phyloP scores from a whole-genome alignment of 2,113 vertebrate species.

The Thymallus thymallus region DNA sequence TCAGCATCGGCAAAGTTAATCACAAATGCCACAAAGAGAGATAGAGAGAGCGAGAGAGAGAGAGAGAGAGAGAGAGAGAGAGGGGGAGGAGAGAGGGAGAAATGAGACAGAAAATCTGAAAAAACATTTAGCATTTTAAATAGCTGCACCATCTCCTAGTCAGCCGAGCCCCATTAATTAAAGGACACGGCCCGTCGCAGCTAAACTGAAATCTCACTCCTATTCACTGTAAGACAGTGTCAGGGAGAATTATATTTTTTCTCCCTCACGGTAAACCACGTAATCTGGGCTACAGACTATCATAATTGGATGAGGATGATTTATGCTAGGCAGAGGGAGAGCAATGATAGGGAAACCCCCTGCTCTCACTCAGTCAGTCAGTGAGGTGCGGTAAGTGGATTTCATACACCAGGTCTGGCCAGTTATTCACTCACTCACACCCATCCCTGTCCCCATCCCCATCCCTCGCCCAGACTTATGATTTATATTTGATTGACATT shows the following conservation, averaged over 20 bases:
- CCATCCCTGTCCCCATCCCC: not conserved
- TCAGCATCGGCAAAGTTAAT: constrained; percentile 39
- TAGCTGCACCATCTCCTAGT: constrained; percentile 40
- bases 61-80: not conserved
- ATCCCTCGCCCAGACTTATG: constrained; percentile 20
- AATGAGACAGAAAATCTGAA: not conserved
- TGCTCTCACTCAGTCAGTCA: not conserved
- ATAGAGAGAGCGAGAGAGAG: not conserved
- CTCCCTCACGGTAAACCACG: constrained; percentile 41
- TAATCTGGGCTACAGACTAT: constrained; percentile 62
- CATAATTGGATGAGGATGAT: constrained; percentile 69
- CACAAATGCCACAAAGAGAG: constrained; percentile 26
- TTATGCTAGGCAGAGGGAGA: constrained; percentile 58
- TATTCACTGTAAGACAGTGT: constrained; percentile 47
- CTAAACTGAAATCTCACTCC: constrained; percentile 57
- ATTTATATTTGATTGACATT: constrained; percentile 48
- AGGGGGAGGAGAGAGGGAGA: constrained; percentile 39
- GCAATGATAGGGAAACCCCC: constrained; percentile 34
- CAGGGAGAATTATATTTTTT: constrained; percentile 45
- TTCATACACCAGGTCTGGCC: not conserved
- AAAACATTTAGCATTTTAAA: constrained; percentile 53
- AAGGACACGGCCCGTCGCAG: constrained; percentile 54
- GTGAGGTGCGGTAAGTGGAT: constrained; percentile 16
- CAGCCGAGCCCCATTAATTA: constrained; percentile 61
- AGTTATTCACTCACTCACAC: constrained; percentile 1